Conservation (phyloP, 1,140 invertebrate genomes). For the Andrena cerasifolii region DNA sequence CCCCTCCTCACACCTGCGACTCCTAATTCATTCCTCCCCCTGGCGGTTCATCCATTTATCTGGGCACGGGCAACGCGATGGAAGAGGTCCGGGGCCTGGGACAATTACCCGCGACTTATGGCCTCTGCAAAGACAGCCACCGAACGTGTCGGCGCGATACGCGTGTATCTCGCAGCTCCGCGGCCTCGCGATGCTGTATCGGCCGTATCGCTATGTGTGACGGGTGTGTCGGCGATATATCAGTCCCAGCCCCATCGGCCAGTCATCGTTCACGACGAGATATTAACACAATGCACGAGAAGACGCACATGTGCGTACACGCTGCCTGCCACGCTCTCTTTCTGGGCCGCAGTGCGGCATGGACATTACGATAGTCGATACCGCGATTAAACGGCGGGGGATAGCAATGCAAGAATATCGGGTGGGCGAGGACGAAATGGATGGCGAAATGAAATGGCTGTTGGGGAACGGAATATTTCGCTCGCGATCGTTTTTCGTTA, state of each 20-base stretch:
- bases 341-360: neutral
- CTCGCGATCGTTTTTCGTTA: too few relatives aligned
- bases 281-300: conserved; percentile 67
- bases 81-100: neutral
- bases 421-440: neutral
- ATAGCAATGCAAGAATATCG: neutral
- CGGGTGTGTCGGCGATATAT: conserved; percentile 70
- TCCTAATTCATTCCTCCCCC: neutral
- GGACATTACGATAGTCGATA: conserved; percentile 31
- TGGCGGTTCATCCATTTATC: neutral
- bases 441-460: neutral
- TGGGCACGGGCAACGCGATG: neutral
- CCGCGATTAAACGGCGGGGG: conserved; percentile 36
- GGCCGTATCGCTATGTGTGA: conserved; percentile 68
- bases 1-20: neutral
- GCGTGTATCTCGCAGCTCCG: conserved; percentile 26
- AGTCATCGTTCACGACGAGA: conserved; percentile 68
- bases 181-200: conserved; percentile 54
- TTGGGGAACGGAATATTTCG: neutral
- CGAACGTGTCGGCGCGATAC: conserved; percentile 2
- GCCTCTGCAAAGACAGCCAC: neutral
- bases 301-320: conserved; percentile 29
- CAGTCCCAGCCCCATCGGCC: conserved; percentile 55
- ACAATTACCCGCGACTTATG: conserved; percentile 14
- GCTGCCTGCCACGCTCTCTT: conserved; percentile 3